These are phyloP conservation scores for Esox masquinongy DNA, from an alignment of 2,797 vertebrate genomes.

Conservation along the genomic window DNA sequence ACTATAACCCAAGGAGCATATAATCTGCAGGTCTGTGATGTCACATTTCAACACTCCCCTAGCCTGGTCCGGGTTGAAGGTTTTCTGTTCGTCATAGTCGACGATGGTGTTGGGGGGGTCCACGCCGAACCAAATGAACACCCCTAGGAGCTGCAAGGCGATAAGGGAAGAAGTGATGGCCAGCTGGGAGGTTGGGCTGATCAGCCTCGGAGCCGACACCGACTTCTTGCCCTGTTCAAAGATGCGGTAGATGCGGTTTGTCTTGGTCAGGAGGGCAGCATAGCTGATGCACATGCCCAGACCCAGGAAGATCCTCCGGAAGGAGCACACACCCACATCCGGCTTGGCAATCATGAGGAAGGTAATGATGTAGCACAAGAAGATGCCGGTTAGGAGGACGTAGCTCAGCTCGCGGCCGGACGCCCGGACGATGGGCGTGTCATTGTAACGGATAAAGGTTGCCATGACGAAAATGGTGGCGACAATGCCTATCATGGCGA, in stretches of 20 bases:
- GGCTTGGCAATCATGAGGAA: conserved; percentile 97
- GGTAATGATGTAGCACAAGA: conserved; percentile 95
- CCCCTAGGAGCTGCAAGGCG: conserved; percentile 90
- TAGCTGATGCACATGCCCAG: conserved; percentile 98
- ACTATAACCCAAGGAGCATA: conserved; percentile 94
- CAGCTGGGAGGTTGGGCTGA: conserved; percentile 93
- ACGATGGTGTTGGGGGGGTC: conserved; percentile 92
- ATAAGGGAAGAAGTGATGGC: conserved; percentile 93
- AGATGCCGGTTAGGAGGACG: conserved; percentile 92
- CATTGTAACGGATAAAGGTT: conserved; percentile 91
- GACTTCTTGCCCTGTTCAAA: conserved; percentile 96
- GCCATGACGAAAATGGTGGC: conserved; percentile 94
- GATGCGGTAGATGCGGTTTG: conserved; percentile 95
- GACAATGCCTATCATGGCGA: conserved; percentile 92
- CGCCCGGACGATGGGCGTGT: conserved; percentile 93
- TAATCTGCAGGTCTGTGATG: conserved; percentile 93
- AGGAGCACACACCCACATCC: conserved; percentile 88
- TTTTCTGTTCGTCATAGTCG: conserved; percentile 92
- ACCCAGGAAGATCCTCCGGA: conserved; percentile 90
- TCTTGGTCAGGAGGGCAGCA: conserved; percentile 93
- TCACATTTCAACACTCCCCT: conserved; percentile 91
- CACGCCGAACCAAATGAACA: conserved; percentile 92
- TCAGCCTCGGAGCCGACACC: conserved; percentile 89
- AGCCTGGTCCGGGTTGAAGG: conserved; percentile 81
- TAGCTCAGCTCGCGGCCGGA: conserved; percentile 94